Base-by-base conservation (phyloP, 2,888 invertebrate species). In the Meiosimyza platycephala region DNA sequence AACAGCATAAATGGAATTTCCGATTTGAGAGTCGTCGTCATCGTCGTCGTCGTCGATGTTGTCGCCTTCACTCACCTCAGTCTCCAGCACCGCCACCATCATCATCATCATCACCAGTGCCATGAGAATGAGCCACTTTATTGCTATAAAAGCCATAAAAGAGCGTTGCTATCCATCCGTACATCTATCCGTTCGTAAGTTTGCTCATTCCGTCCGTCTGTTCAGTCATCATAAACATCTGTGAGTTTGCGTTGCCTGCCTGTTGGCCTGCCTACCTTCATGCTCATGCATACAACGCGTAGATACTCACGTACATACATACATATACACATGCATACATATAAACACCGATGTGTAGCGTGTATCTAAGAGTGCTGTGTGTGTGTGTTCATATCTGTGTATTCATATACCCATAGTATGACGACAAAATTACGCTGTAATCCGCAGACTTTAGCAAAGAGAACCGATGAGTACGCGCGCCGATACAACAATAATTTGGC, bases 1-100 rank as follows among this genome's bases (percentile, higher is more conserved):
- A 33, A 28, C 60, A 62, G 16, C 60, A 50, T 52, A 66, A 52
- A 66, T 66, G 55, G 66, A 66, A 66, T 66, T 66, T 54, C 66
- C 66, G 64, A 64, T 64, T 48, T 22, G 64, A 63, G 63, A 18
- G 63, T 18, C 50, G 63, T 18, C 40, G 40, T 18, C 50, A 50
- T 18, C 40, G 40, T 18, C 63, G 48, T 16, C 47, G 50, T 22
- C 63, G 50, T 16, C 47, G 50, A 12, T 50, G 50, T 50, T 28
- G 28, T 50, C 50, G 57, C 57, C 28, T 28, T 15, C 57, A 28
- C 12, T 15, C 57, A 28, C 12, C 57, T 12, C 57, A 18, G 18
- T 55, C 55, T 3, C 54, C 4, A 3, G 6, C 54, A 7, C 18
- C 18, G 9, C 40, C 40, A 40, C 28, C 28, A 5, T 52, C 60